These are phyloP conservation scores for Strix uralensis DNA, from an alignment of 2,113 vertebrate species.

Conservation along the genomic window DNA sequence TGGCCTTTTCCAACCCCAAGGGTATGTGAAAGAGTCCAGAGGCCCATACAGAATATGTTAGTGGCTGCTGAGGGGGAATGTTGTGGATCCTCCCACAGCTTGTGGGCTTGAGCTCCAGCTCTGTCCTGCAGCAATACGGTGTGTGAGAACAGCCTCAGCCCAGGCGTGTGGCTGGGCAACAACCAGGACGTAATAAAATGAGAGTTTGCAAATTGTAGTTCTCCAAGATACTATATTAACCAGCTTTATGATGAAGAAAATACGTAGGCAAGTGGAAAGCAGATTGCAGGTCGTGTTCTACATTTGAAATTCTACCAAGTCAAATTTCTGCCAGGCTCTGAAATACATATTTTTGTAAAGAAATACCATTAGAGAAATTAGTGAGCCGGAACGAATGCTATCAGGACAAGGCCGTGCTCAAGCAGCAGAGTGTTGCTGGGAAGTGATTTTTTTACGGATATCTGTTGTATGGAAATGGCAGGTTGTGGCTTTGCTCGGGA, in stretches of 20 bases:
- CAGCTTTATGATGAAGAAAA: neutral
- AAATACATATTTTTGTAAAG: neutral
- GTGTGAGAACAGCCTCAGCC: neutral
- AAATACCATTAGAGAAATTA: neutral
- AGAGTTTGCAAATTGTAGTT: neutral
- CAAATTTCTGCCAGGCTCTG: neutral
- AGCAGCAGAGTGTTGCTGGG: neutral
- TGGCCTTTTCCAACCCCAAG: neutral
- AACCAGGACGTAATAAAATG: rapidly evolving
- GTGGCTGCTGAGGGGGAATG: neutral
- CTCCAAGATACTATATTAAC: neutral
- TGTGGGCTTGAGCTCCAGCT: neutral
- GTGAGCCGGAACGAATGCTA: neutral
- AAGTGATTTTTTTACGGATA: neutral
- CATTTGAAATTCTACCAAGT: neutral
- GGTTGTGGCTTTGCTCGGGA: neutral
- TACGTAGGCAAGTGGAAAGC: neutral
- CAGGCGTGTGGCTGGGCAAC: rapidly evolving
- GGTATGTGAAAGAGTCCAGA: too few relatives aligned
- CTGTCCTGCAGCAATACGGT: rapidly evolving
- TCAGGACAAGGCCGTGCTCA: rapidly evolving
- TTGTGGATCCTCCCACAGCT: neutral
- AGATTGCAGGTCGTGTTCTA: neutral
- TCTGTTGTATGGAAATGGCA: neutral
- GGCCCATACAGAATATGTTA: rapidly evolving